These are phyloP conservation scores for Orius insidiosus DNA, from an alignment of 1,140 invertebrate genomes.

Conservation along the genomic window DNA sequence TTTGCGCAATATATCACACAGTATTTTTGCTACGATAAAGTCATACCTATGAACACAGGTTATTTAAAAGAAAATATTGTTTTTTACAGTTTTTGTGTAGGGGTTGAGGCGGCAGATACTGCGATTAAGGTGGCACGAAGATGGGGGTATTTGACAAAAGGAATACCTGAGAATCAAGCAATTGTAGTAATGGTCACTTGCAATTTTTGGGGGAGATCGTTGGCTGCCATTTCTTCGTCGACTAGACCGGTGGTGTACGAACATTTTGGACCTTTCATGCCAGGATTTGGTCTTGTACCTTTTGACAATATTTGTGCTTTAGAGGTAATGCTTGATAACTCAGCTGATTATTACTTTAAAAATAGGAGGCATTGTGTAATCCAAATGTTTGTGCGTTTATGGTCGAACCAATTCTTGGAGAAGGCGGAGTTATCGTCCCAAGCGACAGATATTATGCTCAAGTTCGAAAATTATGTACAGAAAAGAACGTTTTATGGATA, in stretches of 20 bases:
- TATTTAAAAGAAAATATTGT: background rate
- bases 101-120: slow-evolving; percentile 93
- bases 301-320: slow-evolving; percentile 76
- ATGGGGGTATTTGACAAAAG: slow-evolving; percentile 90
- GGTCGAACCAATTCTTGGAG: slow-evolving; percentile 98
- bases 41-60: slow-evolving; percentile 95
- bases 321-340: slow-evolving; percentile 34
- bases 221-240: slow-evolving; percentile 85
- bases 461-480: slow-evolving; percentile 77
- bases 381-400: slow-evolving; percentile 87
- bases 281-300: slow-evolving; percentile 77
- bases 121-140: slow-evolving; percentile 84
- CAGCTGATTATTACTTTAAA: background rate
- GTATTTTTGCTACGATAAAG: slow-evolving; percentile 84
- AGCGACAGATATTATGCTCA: slow-evolving; percentile 71
- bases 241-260: slow-evolving; percentile 75
- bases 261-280: slow-evolving; percentile 92
- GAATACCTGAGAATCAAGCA: slow-evolving; percentile 73
- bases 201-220: slow-evolving; percentile 95
- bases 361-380: slow-evolving; percentile 48
- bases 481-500: slow-evolving; percentile 92
- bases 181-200: slow-evolving; percentile 84
- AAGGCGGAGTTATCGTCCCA: slow-evolving; percentile 91
- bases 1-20: slow-evolving; percentile 86
- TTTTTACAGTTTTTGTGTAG: slow-evolving; percentile 23